Percentiles rank a stretch among this genome's conserved stretches.
These are phyloP conservation scores for Panurus biarmicus DNA, from an alignment of 2,113 vertebrate species.

Conservation along the genomic window DNA sequence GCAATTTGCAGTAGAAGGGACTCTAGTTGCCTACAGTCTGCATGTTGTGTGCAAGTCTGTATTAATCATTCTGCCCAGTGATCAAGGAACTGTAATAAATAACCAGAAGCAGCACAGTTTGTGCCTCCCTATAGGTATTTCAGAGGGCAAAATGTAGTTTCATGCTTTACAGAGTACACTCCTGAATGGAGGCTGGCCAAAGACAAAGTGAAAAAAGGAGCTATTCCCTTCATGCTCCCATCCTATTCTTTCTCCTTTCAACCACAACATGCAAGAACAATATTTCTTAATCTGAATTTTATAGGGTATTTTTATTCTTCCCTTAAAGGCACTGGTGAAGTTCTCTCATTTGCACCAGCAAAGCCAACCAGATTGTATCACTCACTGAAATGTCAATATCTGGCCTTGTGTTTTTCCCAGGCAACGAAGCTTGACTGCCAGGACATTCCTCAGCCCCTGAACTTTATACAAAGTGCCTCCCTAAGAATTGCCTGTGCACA, in stretches of 20 bases:
- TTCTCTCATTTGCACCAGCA: not conserved
- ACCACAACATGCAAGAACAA: not conserved
- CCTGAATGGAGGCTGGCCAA: not conserved
- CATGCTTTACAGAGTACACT: not conserved
- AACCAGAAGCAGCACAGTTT: not conserved
- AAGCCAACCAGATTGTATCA: not conserved
- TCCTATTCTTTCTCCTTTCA: not conserved
- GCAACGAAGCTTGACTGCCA: constrained; percentile 43
- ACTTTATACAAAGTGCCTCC: not conserved
- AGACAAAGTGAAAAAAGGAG: not conserved
- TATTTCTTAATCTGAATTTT: not conserved
- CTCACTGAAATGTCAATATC: not conserved
- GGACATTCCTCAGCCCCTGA: constrained; percentile 27
- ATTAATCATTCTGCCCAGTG: not conserved
- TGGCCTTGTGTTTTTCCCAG: constrained; percentile 39
- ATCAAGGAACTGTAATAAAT: constrained; percentile 10
- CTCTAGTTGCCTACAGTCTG: not conserved
- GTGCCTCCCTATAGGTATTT: not conserved
- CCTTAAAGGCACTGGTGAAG: not conserved
- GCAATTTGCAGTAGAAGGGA: not conserved
- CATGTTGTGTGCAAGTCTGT: not conserved
- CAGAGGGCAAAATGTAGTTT: not conserved
- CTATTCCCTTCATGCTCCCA: not conserved
- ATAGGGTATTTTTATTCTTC: not conserved
- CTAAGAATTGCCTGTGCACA: not conserved